These are phyloP conservation scores for Beris chalybata DNA, from an alignment of 2,888 invertebrate genomes.

Conservation along the genomic window DNA sequence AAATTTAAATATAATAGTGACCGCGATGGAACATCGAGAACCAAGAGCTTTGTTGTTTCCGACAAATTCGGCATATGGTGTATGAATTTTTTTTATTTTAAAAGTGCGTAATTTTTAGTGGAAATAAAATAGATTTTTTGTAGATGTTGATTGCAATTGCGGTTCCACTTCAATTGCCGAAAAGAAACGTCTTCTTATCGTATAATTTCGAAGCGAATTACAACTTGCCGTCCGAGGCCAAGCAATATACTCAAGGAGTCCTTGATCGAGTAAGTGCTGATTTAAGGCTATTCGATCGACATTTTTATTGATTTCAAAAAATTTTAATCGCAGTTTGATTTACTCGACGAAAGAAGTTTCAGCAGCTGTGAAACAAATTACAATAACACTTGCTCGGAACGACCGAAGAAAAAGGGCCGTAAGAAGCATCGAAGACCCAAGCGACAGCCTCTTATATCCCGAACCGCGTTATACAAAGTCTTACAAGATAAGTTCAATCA, in stretches of 20 bases:
- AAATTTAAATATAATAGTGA: too few relatives aligned
- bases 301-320: too few relatives aligned
- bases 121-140: slow-evolving; percentile 42
- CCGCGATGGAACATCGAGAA: too few relatives aligned
- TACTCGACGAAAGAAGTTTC: neutral
- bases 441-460: slow-evolving; percentile 51
- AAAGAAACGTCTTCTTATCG: slow-evolving; percentile 70
- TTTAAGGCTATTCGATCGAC: too few relatives aligned
- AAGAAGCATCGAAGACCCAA: slow-evolving; percentile 51
- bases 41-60: too few relatives aligned
- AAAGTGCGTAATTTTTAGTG: too few relatives aligned
- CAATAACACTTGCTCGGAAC: slow-evolving; percentile 34
- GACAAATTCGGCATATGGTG: too few relatives aligned
- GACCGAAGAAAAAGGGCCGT: slow-evolving; percentile 39
- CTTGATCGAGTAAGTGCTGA: neutral
- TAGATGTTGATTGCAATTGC: slow-evolving; percentile 71
- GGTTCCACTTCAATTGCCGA: slow-evolving; percentile 68
- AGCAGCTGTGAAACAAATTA: neutral
- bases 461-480: slow-evolving; percentile 60
- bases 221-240: slow-evolving; percentile 62
- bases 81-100: too few relatives aligned
- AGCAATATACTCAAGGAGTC: slow-evolving; percentile 59
- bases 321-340: neutral
- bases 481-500: slow-evolving; percentile 61
- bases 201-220: slow-evolving; percentile 76